phyloP scores from a whole-genome alignment of 2,113 vertebrate species.

The Podarcis muralis region DNA sequence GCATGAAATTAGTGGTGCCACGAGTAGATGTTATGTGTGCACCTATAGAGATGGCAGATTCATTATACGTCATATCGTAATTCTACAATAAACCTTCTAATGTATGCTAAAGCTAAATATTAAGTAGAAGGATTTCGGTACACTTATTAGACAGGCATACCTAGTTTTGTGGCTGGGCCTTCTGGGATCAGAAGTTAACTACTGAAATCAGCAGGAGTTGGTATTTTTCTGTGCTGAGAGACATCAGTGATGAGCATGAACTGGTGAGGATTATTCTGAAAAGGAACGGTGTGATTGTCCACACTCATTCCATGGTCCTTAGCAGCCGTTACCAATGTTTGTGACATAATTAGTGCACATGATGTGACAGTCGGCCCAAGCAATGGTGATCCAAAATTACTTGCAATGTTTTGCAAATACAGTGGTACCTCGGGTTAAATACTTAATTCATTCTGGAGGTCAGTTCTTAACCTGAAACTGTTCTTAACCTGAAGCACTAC shows the following conservation, averaged over 20 bases:
- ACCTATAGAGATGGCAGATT: not conserved
- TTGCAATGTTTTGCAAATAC: not conserved
- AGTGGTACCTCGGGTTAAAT: no score
- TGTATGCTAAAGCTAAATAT: not conserved
- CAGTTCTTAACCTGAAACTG: no score
- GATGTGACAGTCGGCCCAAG: not conserved
- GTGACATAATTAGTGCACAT: no score
- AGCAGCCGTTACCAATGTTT: not conserved
- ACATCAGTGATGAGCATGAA: not conserved
- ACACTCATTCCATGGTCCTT: not conserved
- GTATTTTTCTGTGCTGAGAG: not conserved
- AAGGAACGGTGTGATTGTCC: not conserved
- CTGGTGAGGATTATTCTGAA: not conserved
- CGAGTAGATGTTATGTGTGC: not conserved
- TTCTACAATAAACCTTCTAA: not conserved
- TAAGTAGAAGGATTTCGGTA: not conserved
- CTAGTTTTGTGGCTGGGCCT: not conserved
- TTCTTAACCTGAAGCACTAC: no score
- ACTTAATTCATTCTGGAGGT: no score
- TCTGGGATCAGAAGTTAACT: not conserved
- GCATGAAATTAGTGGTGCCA: not conserved
- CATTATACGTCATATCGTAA: not conserved
- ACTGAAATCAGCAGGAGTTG: slow-evolving; percentile 29
- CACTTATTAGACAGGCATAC: not conserved
- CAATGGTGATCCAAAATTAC: not conserved